Conservation (phyloP, 2,888 invertebrate genomes). For the Drosophila nigritarsus region DNA sequence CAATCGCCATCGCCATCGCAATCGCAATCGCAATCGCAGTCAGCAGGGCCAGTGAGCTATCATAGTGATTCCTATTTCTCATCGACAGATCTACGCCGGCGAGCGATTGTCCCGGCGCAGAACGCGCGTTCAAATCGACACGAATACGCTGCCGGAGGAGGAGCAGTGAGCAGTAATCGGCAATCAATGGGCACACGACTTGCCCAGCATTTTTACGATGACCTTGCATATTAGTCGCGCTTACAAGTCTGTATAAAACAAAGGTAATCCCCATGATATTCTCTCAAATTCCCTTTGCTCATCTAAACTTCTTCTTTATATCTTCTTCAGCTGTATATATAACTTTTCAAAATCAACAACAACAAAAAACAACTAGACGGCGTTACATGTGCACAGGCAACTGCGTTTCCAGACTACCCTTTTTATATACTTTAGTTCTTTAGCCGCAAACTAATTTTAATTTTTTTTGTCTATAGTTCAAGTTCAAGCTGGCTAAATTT, state of each 20-base stretch:
- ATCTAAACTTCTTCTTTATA: slow-evolving; percentile 38
- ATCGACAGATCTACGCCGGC: slow-evolving; percentile 84
- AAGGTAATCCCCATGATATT: slow-evolving; percentile 31
- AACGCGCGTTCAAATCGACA: slow-evolving; percentile 75
- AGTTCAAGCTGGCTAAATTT: slow-evolving; percentile 29
- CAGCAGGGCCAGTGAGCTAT: slow-evolving; percentile 72
- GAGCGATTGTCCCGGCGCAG: slow-evolving; percentile 79
- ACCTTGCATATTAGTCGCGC: slow-evolving; percentile 79
- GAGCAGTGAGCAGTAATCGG: slow-evolving; percentile 45
- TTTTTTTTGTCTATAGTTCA: slow-evolving; percentile 25
- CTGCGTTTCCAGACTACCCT: slow-evolving; percentile 34
- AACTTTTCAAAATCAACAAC: slow-evolving; percentile 49
- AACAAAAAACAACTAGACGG: slow-evolving; percentile 24
- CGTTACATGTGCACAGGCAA: slow-evolving; percentile 41
- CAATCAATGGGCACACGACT: slow-evolving; percentile 67
- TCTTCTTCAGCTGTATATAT: slow-evolving; percentile 80
- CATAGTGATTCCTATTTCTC: slow-evolving; percentile 85
- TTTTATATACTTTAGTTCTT: slow-evolving; percentile 48
- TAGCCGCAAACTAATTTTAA: slow-evolving; percentile 64
- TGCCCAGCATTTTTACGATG: slow-evolving; percentile 83
- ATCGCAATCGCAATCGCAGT: slow-evolving; percentile 43
- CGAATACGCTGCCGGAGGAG: slow-evolving; percentile 74
- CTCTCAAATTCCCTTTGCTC: not conserved
- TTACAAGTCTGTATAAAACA: slow-evolving; percentile 40
- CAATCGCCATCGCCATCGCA: slow-evolving; percentile 21